Base-by-base conservation (phyloP, 2,113 vertebrate genomes). In the Acanthisitta chloris region DNA sequence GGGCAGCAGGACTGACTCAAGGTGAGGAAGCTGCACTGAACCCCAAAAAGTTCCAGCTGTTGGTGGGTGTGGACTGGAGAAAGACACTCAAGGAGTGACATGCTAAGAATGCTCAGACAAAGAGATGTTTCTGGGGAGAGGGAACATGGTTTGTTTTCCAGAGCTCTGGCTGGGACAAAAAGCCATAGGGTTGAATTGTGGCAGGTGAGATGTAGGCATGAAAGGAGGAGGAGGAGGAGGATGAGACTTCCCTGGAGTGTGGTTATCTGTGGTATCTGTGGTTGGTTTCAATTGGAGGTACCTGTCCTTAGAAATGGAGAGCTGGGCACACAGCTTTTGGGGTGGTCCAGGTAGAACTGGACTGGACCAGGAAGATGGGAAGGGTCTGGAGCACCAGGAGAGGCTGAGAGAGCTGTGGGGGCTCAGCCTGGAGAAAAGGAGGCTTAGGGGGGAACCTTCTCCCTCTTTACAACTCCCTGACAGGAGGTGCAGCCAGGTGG, bases 241-340 rank as follows among this genome's bases (percentile, higher is more conserved):
- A 85, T 55, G 42, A 48, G 14, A 1, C 40, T 40, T 49, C 23
- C 36, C 2, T 7, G 6, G 18, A 64, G 18, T 7, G 2, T 10
- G 1, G 5, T 24, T 72, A 29, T 21, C 61, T 34, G 15, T 64
- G 46, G 24, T 18, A 13, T 29, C 58, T n/a, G 0, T 8, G 70
- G 36, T 28, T 42, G 74, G 25, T 12, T 21, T 48, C 58, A 83
- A 59, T 2, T 43, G n/a, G 57, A 66, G 18, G 2, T 18, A 25
- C 28, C 10, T 0, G 0, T 24, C 24, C 31, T 31, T 67, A 52
- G 20, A 61, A 65, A 20, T 10, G 14, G 20, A 36, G 7, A 9
- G 7, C 10, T 59, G 43, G 42, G 28, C 40, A 64, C 29, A 14
- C 7, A 25, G 10, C 23, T 28, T 0, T 54, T 29, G 36, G 31